phyloP scores from a whole-genome alignment of 2,113 vertebrate genomes.

The Solea solea region DNA sequence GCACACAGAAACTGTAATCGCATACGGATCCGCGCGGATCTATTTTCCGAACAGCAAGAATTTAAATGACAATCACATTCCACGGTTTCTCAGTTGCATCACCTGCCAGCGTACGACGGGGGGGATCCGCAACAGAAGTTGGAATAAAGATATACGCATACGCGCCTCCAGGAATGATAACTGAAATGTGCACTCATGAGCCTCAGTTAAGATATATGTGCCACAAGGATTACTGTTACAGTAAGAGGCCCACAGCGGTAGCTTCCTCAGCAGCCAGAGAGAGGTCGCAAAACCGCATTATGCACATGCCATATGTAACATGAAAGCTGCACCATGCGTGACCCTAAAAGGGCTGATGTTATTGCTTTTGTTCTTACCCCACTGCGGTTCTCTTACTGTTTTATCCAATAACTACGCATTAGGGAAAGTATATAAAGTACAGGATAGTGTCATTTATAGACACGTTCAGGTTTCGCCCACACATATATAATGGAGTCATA shows the following conservation, averaged over 20 bases:
- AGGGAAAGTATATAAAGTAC: conserved; percentile 10
- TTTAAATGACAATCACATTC: conserved; percentile 50
- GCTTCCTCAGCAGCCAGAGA: conserved; percentile 65
- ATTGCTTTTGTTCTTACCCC: conserved; percentile 36
- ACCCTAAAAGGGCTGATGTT: conserved; percentile 46
- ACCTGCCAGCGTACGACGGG: conserved; percentile 64
- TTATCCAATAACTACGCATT: conserved; percentile 29
- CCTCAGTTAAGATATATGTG: conserved; percentile 69
- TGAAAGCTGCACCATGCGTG: conserved; percentile 61
- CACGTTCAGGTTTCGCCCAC: conserved; percentile 8
- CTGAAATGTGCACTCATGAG: conserved; percentile 67
- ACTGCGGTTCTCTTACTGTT: conserved; percentile 27
- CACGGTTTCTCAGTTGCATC: conserved; percentile 41
- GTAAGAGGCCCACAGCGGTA: conserved; percentile 74
- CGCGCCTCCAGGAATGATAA: conserved; percentile 68
- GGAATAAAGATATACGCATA: conserved; percentile 54
- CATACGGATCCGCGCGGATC: conserved; percentile 45
- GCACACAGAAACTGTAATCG: conserved; percentile 11
- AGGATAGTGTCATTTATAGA: conserved; percentile 1
- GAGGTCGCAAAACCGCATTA: conserved; percentile 66
- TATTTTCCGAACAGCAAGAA: conserved; percentile 57
- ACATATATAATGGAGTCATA: conserved; percentile 10
- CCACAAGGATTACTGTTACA: conserved; percentile 72
- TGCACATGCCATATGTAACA: conserved; percentile 61
- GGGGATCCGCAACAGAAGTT: conserved; percentile 29